These are phyloP conservation scores for Syrista parreyssii DNA, from an alignment of 2,888 invertebrate species.

Conservation along the genomic window DNA sequence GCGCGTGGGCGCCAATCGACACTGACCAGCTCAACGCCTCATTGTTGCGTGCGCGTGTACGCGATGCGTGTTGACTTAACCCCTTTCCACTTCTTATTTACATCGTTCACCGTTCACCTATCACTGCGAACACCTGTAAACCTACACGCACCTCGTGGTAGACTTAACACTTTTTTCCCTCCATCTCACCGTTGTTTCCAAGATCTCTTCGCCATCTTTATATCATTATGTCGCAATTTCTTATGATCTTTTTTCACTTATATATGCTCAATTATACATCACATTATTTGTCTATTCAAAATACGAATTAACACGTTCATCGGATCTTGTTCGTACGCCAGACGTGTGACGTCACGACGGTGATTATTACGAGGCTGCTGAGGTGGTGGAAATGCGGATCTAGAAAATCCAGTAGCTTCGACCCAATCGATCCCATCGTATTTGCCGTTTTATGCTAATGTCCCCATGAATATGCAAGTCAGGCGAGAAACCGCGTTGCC, in stretches of 20 bases:
- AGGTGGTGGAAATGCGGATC: neutral
- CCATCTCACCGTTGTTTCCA: neutral
- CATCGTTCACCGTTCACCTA: conserved; percentile 17
- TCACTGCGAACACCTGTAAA: conserved; percentile 12
- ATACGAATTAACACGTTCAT: neutral
- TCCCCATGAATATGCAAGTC: neutral
- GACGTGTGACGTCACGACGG: neutral
- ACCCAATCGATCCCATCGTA: neutral
- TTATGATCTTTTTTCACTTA: neutral
- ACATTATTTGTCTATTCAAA: neutral
- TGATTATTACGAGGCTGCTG: neutral
- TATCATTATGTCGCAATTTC: neutral
- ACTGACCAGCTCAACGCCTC: conserved; percentile 34
- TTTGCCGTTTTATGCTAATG: neutral
- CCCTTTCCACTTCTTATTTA: conserved; percentile 13
- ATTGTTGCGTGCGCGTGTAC: conserved; percentile 27
- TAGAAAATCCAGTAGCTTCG: neutral
- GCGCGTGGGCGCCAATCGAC: conserved; percentile 19
- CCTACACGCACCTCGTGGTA: neutral
- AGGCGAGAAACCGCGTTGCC: neutral
- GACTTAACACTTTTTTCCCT: neutral
- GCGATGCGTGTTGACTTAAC: conserved; percentile 27
- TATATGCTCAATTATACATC: neutral
- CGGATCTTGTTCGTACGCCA: neutral
- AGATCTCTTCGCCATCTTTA: neutral